These are phyloP conservation scores for Numida meleagris DNA, from an alignment of 2,113 vertebrate species.

Conservation along the genomic window DNA sequence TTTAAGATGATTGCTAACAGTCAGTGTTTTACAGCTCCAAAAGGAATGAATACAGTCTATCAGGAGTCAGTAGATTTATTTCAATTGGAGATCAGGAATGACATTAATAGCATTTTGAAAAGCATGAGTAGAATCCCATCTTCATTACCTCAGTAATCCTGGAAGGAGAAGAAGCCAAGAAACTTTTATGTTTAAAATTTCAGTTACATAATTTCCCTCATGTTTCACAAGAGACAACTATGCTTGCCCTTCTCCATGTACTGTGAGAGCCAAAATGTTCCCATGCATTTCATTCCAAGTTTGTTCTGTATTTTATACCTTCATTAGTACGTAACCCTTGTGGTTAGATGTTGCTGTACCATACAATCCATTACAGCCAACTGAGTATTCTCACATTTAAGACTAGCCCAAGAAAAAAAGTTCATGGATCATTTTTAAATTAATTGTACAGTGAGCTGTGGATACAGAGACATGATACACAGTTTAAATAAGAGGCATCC, in stretches of 20 bases:
- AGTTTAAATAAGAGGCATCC: neutral
- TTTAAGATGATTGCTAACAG: neutral
- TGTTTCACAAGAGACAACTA: constrained; percentile 43
- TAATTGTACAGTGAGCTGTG: neutral
- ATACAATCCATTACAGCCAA: neutral
- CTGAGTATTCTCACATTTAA: constrained; percentile 9
- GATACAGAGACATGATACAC: neutral
- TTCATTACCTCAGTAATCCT: constrained; percentile 39
- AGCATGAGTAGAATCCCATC: neutral
- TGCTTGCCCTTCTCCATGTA: neutral
- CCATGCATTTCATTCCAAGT: constrained; percentile 8
- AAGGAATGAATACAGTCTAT: neutral
- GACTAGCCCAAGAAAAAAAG: neutral
- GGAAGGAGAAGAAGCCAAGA: constrained; percentile 22
- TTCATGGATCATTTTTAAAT: neutral
- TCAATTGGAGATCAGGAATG: neutral
- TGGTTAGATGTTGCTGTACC: neutral
- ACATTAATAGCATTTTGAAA: constrained; percentile 10
- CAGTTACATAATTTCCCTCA: constrained; percentile 41
- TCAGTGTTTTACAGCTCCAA: neutral
- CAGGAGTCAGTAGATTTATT: neutral
- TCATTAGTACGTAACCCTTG: neutral
- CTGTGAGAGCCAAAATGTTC: neutral
- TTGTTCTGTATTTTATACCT: constrained; percentile 18
- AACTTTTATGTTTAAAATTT: constrained; percentile 28